These are phyloP conservation scores for Knipowitschia caucasica DNA, from an alignment of 2,797 vertebrate species.

Conservation along the genomic window DNA sequence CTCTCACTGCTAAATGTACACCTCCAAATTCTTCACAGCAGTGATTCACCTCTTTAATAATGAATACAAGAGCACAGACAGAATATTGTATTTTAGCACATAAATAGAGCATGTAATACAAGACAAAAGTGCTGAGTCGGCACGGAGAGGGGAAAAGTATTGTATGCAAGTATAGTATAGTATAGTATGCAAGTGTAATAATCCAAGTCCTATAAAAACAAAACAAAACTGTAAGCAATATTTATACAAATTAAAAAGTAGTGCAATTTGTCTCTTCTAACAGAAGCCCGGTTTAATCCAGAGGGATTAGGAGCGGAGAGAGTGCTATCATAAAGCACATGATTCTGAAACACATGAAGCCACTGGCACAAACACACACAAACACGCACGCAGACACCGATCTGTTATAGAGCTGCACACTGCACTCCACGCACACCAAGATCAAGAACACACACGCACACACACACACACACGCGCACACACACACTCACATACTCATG, in stretches of 20 bases:
- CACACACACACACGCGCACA: background rate
- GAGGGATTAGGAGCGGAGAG: conserved; percentile 66
- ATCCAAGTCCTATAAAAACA: conserved; percentile 4
- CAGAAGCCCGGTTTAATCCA: conserved; percentile 55
- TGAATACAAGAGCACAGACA: background rate
- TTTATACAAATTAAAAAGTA: conserved; percentile 20
- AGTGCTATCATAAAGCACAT: conserved; percentile 62
- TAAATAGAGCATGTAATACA: conserved; percentile 6
- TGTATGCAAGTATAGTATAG: too few species aligned
- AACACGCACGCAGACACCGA: conserved; percentile 60
- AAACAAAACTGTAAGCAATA: conserved; percentile 3
- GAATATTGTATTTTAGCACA: background rate
- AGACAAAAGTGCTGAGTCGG: conserved; percentile 1
- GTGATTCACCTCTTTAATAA: conserved; percentile 1
- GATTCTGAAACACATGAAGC: conserved; percentile 63
- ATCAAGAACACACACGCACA: too few species aligned
- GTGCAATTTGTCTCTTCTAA: conserved; percentile 33
- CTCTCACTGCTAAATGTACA: background rate
- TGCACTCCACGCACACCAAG: conserved; percentile 5
- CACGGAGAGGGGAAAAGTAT: background rate
- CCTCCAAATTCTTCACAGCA: background rate
- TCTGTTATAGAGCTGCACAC: conserved; percentile 47
- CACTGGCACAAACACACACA: conserved; percentile 39
- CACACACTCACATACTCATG: too few species aligned
- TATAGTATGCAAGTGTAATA: background rate